A percentile compares a stretch with the other conserved stretches of the same genome.
phyloP scores from a whole-genome alignment of 2,888 invertebrate genomes.

The Leptopilina syphax region DNA sequence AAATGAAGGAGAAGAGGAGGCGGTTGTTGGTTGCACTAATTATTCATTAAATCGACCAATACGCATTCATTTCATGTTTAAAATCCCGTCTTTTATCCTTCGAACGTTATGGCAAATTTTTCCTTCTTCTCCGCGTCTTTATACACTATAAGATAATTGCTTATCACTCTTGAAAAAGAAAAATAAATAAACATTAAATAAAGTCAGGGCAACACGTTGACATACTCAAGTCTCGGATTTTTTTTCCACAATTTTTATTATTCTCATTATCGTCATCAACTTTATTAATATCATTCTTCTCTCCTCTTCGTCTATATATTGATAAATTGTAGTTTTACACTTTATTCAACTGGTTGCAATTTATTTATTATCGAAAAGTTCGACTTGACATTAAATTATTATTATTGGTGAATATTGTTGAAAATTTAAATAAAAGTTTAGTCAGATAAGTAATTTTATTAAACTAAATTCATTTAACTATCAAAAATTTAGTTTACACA shows the following conservation, averaged over 20 bases:
- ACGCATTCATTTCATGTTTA: conserved; percentile 43
- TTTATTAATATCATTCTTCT: conserved; percentile 8
- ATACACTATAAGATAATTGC: conserved; percentile 12
- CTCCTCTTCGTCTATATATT: background rate
- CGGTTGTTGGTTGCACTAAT: conserved; percentile 51
- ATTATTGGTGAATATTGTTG: too few species aligned
- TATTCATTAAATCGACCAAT: conserved; percentile 53
- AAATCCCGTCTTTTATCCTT: conserved; percentile 54
- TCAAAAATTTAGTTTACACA: too few species aligned
- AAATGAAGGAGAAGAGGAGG: conserved; percentile 47
- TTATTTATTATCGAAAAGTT: background rate
- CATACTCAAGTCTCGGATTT: background rate
- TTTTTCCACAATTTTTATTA: background rate
- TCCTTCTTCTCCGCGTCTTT: conserved; percentile 34
- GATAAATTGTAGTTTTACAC: too few species aligned
- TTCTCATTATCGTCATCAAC: background rate
- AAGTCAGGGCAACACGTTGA: conserved; percentile 23
- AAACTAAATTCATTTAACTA: too few species aligned
- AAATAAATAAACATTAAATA: background rate
- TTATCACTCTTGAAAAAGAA: conserved; percentile 1
- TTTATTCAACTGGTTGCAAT: background rate
- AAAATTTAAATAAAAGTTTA: too few species aligned
- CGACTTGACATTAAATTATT: background rate
- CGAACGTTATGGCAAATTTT: conserved; percentile 50
- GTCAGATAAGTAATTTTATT: too few species aligned